phyloP scores from a whole-genome alignment of 1,140 invertebrate genomes.

The Camponotus pennsylvanicus region DNA sequence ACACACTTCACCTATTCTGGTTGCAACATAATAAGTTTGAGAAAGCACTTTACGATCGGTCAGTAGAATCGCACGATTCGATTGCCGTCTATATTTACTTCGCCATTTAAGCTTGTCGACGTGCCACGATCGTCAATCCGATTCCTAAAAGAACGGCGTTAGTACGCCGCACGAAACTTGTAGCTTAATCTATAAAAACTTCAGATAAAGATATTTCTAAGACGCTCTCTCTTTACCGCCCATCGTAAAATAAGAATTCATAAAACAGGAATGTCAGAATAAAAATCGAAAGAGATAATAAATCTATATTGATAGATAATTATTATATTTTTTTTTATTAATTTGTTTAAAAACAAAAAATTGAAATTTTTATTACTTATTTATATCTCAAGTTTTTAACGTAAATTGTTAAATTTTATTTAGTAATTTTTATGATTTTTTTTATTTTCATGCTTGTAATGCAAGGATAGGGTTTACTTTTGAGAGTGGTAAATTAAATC shows the following conservation, averaged over 20 bases:
- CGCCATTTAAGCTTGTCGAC: conserved; percentile 59
- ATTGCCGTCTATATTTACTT: conserved; percentile 68
- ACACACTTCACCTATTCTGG: not conserved
- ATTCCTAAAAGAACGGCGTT: conserved; percentile 50
- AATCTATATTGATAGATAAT: not conserved
- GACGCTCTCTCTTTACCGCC: not conserved
- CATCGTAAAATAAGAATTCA: conserved; percentile 1
- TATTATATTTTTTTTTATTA: not conserved
- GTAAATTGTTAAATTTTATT: not conserved
- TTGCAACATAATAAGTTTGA: conserved; percentile 48
- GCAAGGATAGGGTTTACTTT: conserved; percentile 22
- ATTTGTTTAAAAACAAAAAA: not conserved
- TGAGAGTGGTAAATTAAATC: conserved; percentile 38
- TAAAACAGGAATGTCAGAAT: not conserved
- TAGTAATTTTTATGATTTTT: not conserved
- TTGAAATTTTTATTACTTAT: not conserved
- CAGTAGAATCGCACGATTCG: conserved; percentile 55
- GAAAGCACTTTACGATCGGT: conserved; percentile 63
- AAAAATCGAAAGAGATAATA: not conserved
- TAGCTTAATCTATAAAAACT: conserved; percentile 53
- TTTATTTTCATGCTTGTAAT: not conserved
- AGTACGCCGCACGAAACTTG: conserved; percentile 10
- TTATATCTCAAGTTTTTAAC: not conserved
- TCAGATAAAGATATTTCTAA: not conserved
- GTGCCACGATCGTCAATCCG: conserved; percentile 53